Conservation (phyloP, 2,113 vertebrate species). For the Illadopsis cleaveri region DNA sequence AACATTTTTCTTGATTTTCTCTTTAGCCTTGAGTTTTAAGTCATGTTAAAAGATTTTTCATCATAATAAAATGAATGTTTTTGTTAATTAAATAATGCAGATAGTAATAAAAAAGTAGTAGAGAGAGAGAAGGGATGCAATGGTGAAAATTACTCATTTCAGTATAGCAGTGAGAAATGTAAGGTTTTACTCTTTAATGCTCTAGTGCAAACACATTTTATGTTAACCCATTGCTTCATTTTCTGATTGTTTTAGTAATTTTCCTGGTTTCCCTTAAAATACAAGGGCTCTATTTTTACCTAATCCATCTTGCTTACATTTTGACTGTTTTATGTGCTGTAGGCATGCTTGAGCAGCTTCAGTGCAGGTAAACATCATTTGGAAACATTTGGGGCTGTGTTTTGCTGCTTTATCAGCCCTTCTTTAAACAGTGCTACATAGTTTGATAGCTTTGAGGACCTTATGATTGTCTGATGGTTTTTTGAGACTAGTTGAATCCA, state of each 20-base stretch:
- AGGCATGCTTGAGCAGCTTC: neutral
- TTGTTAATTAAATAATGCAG: neutral
- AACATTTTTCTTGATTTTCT: neutral
- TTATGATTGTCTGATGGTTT: neutral
- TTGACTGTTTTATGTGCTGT: neutral
- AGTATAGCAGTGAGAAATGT: neutral
- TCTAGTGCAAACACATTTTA: neutral
- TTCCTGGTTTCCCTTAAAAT: neutral
- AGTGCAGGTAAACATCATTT: neutral
- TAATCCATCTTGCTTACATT: neutral
- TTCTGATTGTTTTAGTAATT: neutral
- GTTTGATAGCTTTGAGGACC: neutral
- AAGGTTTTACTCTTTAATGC: neutral
- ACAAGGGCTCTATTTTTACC: neutral
- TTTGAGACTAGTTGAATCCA: neutral
- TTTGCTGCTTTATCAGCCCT: neutral
- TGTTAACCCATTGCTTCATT: neutral
- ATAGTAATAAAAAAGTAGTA: neutral
- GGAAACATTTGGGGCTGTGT: neutral
- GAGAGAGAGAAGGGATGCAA: neutral
- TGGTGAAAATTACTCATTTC: neutral
- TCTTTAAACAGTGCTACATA: neutral
- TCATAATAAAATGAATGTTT: neutral
- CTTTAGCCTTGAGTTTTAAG: neutral
- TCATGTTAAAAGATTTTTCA: neutral